Evolutionary conservation across 2,888 invertebrate species (phyloP), one percentile per base, ranked within the genome.

Genomic region (Drosophila kuntzei): DNA sequence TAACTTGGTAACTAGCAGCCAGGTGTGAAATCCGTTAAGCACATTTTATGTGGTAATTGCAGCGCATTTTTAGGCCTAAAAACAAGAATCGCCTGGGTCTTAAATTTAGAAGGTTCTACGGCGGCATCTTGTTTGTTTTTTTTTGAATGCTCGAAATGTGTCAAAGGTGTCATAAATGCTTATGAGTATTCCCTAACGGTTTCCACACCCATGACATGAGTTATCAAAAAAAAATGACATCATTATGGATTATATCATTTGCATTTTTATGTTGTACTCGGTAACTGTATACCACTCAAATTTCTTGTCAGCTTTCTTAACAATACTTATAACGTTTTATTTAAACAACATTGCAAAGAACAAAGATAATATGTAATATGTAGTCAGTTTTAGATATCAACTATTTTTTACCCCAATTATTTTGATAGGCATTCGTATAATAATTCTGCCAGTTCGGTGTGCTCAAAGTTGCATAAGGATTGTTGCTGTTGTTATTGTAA

Each of bases 11-110:
- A 37, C n/a, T 85, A 57, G 59, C 75, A 60, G 58, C 47, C 58
- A 71, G 61, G 63, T 84, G 83, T 88, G 83, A 86, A 87, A 66
- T 67, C 87, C 83, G 83, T 84, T 84, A 86, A 60, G 64, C 64
- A 67, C 63, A 64, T 29, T 22, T 72, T 36, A 6, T 78, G 74
- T 58, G 47, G 69, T 46, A 76, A 78, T 60, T 41, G 32, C 36
- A 14, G 22, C 46, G 44, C 63, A 63, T 43, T 64, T 71, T 58
- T 49, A 61, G 64, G 59, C 76, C 71, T 62, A 46, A 47, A 61
- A 71, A 67, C 81, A 84, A 84, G 59, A 71, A 66, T 53, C 18
- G 44, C n/a, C 50, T 61, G 9, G 27, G 43, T 44, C 41, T 36
- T 22, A 0, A 32, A 16, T 29, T 14, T 11, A 6, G 4, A 32